Conservation (phyloP, 2,113 vertebrate species). For the Perca flavescens region DNA sequence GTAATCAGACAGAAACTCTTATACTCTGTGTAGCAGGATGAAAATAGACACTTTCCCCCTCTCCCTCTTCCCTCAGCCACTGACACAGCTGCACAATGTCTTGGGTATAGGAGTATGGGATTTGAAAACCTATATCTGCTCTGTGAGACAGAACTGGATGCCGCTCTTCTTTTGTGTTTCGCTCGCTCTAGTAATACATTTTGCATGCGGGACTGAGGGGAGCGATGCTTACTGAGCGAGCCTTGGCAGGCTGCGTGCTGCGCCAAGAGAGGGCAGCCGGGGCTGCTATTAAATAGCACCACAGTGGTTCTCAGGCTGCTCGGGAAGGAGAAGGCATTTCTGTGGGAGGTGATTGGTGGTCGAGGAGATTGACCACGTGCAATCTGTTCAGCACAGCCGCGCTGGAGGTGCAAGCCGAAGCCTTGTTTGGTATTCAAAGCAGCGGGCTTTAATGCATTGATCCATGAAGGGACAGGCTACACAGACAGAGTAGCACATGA, state of each 20-base stretch:
- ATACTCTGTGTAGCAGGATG: slow-evolving; percentile 70
- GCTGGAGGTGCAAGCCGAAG: slow-evolving; percentile 59
- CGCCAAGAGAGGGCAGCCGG: slow-evolving; percentile 51
- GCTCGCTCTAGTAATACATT: slow-evolving; percentile 76
- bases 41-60: slow-evolving; percentile 75
- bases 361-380: slow-evolving; percentile 60
- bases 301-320: slow-evolving; percentile 42
- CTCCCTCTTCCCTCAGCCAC: slow-evolving; percentile 53
- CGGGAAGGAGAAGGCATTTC: slow-evolving; percentile 38
- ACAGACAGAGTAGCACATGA: slow-evolving; percentile 62
- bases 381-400: slow-evolving; percentile 60
- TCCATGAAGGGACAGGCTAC: slow-evolving; percentile 75
- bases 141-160: slow-evolving; percentile 72
- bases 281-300: slow-evolving; percentile 68
- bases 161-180: slow-evolving; percentile 60
- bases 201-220: slow-evolving; percentile 66
- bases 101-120: slow-evolving; percentile 73
- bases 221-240: slow-evolving; percentile 52
- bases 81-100: slow-evolving; percentile 67
- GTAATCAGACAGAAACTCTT: slow-evolving; percentile 73
- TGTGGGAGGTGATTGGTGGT: slow-evolving; percentile 55
- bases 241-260: slow-evolving; percentile 46
- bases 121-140: slow-evolving; percentile 81
- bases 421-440: slow-evolving; percentile 79
- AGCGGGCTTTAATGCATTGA: slow-evolving; percentile 68